Evolutionary conservation across 2,113 vertebrate genomes (phyloP), one percentile per base, ranked within the genome.

Genomic region (Rutilus rutilus): DNA sequence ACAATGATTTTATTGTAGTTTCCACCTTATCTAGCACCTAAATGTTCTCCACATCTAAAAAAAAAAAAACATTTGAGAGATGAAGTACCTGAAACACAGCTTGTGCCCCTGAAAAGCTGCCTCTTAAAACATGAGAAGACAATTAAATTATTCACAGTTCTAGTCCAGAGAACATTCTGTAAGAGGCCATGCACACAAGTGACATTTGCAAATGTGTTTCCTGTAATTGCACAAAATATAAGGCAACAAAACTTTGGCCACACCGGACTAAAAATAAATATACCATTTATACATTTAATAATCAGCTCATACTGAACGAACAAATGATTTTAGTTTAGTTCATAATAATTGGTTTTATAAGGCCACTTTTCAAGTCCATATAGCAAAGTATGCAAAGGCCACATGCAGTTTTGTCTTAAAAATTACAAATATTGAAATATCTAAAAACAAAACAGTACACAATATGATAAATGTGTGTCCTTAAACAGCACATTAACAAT

Each of bases 31-130:
- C 7, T n/a, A 21, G 52, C 52, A 83, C 52, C 2, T 47, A 4
- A 77, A 19, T 4, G 8, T 30, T 52, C 1, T 57, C 10, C 7
- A 47, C 1, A 27, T 57, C 15, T 15, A 69, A 4, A 54, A 54
- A 57, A 59, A 60, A 25, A 52, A 52, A 17, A 52, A 52, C 17
- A 52, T 2, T 0, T 19, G 5, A 2, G 9, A 30, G 30, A 76
- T 14, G 11, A 65, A 80, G 78, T 86, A 75, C 85, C 78, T 86
- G 25, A 75, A 86, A 47, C 5, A 30, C 60, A 69, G 25, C 45
- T 65, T 74, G 84, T 71, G 39, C 52, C 60, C 19, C 75, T 59
- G 59, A 27, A 85, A 73, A 82, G n/a, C 50, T 81, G 75, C 59
- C 42, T 71, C 30, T 47, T 17, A 85, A 54, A 8, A 12, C 33